phyloP scores from a whole-genome alignment of 2,888 invertebrate species.

The Argyra leucocephala region DNA sequence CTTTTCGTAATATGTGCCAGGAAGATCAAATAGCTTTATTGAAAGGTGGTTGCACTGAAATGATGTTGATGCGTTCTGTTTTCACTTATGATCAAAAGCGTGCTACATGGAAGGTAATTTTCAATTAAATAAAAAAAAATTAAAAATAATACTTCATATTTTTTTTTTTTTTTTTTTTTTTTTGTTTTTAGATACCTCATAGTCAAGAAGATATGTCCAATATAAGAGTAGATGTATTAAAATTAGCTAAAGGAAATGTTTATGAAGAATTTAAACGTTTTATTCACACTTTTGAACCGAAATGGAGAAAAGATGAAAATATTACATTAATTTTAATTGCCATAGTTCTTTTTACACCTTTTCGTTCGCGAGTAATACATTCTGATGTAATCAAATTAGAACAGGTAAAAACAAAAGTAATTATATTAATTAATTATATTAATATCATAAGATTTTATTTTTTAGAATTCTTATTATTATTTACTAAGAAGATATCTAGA shows the following conservation, averaged over 20 bases:
- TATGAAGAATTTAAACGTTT: conserved; percentile 81
- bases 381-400: conserved; percentile 74
- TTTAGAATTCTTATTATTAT: conserved; percentile 82
- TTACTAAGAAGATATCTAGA: conserved; percentile 73
- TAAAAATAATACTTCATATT: background rate
- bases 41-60: conserved; percentile 84
- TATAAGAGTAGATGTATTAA: conserved; percentile 81
- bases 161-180: conserved; percentile 15
- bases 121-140: background rate
- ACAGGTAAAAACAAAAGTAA: conserved; percentile 50
- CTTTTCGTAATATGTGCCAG: conserved; percentile 88
- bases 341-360: conserved; percentile 81
- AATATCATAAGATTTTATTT: conserved; percentile 2
- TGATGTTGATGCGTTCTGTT: conserved; percentile 88
- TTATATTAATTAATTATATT: background rate
- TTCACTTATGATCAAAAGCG: conserved; percentile 76
- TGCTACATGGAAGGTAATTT: conserved; percentile 75
- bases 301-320: conserved; percentile 79
- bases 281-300: conserved; percentile 72
- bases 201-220: conserved; percentile 64
- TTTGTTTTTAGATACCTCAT: conserved; percentile 59
- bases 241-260: conserved; percentile 79
- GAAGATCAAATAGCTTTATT: conserved; percentile 74
- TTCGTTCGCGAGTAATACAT: conserved; percentile 69
- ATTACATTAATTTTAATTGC: conserved; percentile 85